A percentile compares a stretch with the other conserved stretches of the same genome.
Evolutionary conservation across 2,797 vertebrate genomes (phyloP).

Genomic region (Argentina silus): DNA sequence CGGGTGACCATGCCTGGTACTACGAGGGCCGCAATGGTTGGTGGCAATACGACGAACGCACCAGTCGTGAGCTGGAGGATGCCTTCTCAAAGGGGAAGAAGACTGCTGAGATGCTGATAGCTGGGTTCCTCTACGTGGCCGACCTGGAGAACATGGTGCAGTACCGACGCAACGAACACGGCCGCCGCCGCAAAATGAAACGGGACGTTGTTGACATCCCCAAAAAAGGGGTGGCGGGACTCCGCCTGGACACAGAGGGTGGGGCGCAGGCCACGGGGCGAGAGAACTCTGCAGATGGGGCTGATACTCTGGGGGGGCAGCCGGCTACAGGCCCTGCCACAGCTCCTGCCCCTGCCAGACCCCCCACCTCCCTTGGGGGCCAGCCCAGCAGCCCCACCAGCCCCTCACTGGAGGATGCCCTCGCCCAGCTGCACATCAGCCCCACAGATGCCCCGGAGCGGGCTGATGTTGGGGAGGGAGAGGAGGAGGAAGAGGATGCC

Average conservation of each 20-base stretch:
- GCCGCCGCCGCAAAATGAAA: conserved; percentile 96
- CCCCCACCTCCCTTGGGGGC: conserved; percentile 81
- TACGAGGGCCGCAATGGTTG: conserved; percentile 98
- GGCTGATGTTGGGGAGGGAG: conserved; percentile 84
- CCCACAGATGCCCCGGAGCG: conserved; percentile 74
- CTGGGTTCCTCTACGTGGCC: conserved; percentile 95
- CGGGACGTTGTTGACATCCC: conserved; percentile 94
- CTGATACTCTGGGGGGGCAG: conserved; percentile 75
- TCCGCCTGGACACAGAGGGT: conserved; percentile 84
- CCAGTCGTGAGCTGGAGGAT: conserved; percentile 96
- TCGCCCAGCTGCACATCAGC: conserved; percentile 88
- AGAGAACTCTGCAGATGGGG: conserved; percentile 93
- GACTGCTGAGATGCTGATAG: conserved; percentile 97
- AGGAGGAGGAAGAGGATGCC: conserved; percentile 81
- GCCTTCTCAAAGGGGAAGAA: conserved; percentile 98
- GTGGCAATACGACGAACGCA: conserved; percentile 99
- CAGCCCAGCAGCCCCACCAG: conserved; percentile 79
- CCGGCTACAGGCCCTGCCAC: conserved; percentile 65
- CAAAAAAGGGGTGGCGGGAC: conserved; percentile 97
- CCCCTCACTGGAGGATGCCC: conserved; percentile 82
- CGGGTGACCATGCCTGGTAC: conserved; percentile 96
- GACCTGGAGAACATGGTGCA: conserved; percentile 99
- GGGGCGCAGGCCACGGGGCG: conserved; percentile 75
- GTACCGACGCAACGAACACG: conserved; percentile 96
- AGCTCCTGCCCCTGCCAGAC: conserved; percentile 72